A percentile compares a stretch with the other conserved stretches of the same genome.
Evolutionary conservation across 1,140 invertebrate genomes (phyloP).

Genomic region (Drosophila santomea): DNA sequence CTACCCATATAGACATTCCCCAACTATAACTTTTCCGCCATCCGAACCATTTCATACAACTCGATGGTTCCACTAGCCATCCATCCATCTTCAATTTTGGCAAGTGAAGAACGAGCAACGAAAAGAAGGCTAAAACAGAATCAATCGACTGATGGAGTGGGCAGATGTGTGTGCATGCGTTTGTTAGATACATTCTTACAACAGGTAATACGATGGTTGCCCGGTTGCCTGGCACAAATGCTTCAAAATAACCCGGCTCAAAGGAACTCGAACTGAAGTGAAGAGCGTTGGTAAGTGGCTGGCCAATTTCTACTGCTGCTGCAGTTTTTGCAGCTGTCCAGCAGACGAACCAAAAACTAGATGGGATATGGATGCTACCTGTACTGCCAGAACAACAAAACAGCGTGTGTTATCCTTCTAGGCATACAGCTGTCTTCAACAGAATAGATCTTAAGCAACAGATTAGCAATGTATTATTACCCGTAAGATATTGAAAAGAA

Average conservation of each 20-base stretch:
- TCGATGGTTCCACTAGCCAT: conserved; percentile 2
- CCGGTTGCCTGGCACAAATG: conserved; percentile 47
- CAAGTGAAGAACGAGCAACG: conserved; percentile 15
- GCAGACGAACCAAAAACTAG: conserved; percentile 30
- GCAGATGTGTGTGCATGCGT: conserved; percentile 22
- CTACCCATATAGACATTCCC: conserved; percentile 7
- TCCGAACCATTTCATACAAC: background rate
- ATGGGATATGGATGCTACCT: conserved; percentile 55
- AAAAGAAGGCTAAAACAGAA: conserved; percentile 12
- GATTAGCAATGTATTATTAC: background rate
- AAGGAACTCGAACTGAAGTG: conserved; percentile 13
- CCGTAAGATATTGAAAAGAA: background rate
- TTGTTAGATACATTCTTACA: conserved; percentile 71
- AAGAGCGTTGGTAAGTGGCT: conserved; percentile 39
- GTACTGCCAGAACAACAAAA: conserved; percentile 18
- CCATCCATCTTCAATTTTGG: conserved; percentile 42
- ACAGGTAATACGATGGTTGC: conserved; percentile 62
- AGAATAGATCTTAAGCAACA: background rate
- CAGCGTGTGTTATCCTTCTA: conserved; percentile 34
- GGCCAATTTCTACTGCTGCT: conserved; percentile 51
- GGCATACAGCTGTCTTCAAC: conserved; percentile 8
- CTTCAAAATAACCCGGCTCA: conserved; percentile 59
- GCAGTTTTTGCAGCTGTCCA: conserved; percentile 50
- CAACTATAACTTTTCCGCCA: conserved; percentile 37
- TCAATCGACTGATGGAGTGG: conserved; percentile 19